Conservation (phyloP, 2,797 vertebrate species). For the Alauda arvensis region DNA sequence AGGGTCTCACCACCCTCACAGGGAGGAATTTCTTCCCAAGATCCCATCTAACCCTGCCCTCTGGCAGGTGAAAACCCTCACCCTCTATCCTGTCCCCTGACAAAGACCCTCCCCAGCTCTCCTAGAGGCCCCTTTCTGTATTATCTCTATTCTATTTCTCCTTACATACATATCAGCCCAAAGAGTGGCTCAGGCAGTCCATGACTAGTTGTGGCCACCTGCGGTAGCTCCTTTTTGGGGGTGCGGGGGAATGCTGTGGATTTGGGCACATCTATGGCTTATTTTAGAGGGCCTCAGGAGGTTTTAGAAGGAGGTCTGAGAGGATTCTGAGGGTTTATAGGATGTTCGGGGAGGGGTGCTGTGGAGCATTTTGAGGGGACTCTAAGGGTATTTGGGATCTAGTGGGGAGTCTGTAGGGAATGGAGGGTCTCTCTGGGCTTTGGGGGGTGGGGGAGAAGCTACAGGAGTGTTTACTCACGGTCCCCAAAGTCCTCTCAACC, state of each 20-base stretch:
- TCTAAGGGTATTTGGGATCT: background rate
- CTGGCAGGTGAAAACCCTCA: background rate
- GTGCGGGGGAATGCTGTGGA: background rate
- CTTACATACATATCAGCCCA: background rate
- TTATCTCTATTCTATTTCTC: background rate
- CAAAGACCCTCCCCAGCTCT: background rate
- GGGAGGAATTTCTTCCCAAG: background rate
- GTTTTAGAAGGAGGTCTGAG: background rate
- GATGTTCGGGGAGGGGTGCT: accelerated
- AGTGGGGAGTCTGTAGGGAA: background rate
- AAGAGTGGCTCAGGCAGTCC: background rate
- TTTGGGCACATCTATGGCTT: background rate
- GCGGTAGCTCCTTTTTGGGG: background rate
- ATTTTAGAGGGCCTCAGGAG: background rate
- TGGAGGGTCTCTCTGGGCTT: too few relatives aligned
- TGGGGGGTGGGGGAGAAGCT: too few relatives aligned
- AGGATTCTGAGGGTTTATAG: background rate
- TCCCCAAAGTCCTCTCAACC: background rate
- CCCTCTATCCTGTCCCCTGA: background rate
- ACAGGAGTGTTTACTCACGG: background rate
- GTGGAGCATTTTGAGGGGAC: background rate
- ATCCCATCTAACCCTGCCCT: background rate
- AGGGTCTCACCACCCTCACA: background rate
- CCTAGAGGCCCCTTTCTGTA: background rate
- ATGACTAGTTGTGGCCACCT: background rate